A percentile compares a stretch with the other conserved stretches of the same genome.
Evolutionary conservation across 2,797 vertebrate species (phyloP).

Genomic region (Gorsachius magnificus): DNA sequence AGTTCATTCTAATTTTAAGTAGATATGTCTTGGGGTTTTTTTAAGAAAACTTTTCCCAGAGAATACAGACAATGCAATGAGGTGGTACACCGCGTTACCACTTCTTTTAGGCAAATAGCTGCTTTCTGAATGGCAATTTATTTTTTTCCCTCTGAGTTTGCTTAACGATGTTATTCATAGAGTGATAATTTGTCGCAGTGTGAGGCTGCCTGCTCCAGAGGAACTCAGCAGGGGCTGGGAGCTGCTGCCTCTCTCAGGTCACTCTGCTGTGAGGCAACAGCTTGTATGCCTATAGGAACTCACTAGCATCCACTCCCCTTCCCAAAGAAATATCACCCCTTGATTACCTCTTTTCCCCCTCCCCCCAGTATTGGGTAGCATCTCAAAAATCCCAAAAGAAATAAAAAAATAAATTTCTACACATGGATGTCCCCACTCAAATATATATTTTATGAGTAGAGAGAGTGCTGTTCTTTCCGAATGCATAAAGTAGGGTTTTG

Average conservation of each 20-base stretch:
- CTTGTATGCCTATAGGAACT: slow-evolving; percentile 8
- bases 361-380: neutral
- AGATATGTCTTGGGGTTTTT: neutral
- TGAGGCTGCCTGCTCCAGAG: slow-evolving; percentile 6
- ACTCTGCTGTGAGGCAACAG: slow-evolving; percentile 20
- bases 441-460: neutral
- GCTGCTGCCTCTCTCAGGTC: slow-evolving; percentile 14
- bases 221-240: slow-evolving; percentile 18
- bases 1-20: slow-evolving; percentile 6
- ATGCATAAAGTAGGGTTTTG: neutral
- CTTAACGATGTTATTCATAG: slow-evolving; percentile 51
- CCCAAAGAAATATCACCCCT: neutral
- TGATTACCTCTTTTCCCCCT: neutral
- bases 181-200: slow-evolving; percentile 31
- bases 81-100: neutral
- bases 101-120: slow-evolving; percentile 24
- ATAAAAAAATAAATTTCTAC: neutral
- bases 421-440: neutral
- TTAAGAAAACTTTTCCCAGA: neutral
- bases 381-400: neutral
- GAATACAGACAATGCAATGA: neutral
- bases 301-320: rapidly evolving
- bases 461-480: neutral
- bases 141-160: slow-evolving; percentile 38
- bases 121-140: slow-evolving; percentile 36